Conservation (phyloP, 2,797 vertebrate species). For the Aselliscus stoliczkanus region DNA sequence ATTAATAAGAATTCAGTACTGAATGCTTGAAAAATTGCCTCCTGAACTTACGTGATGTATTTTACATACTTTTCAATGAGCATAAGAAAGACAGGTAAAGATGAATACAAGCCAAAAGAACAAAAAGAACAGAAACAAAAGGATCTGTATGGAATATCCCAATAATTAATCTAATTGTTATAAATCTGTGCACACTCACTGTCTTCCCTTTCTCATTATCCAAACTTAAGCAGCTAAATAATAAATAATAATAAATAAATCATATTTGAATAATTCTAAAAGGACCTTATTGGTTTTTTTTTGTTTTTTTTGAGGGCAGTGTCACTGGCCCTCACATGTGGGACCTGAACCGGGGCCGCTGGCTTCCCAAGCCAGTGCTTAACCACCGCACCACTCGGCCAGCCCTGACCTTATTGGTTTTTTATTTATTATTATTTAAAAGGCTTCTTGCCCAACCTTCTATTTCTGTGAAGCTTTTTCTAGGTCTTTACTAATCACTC, state of each 20-base stretch:
- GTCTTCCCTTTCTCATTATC: not conserved
- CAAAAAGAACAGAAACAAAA: not conserved
- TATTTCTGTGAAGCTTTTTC: not conserved
- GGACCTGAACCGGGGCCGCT: too few relatives aligned
- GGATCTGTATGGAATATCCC: not conserved
- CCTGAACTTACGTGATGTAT: not conserved
- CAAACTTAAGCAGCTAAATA: not conserved
- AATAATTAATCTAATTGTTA: not conserved
- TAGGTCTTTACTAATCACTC: not conserved
- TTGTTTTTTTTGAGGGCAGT: too few relatives aligned
- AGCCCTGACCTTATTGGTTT: too few relatives aligned
- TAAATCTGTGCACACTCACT: not conserved
- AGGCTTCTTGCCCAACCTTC: not conserved
- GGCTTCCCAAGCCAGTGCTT: too few relatives aligned
- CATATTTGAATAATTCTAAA: not conserved
- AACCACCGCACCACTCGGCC: too few relatives aligned
- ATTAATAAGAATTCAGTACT: not conserved
- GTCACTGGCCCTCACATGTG: too few relatives aligned
- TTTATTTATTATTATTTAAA: slow-evolving; percentile 30
- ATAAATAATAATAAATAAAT: not conserved
- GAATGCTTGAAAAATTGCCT: not conserved
- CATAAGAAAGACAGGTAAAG: not conserved
- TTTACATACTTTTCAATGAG: not conserved
- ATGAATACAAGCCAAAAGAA: too few relatives aligned
- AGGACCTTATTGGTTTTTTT: too few relatives aligned